These are phyloP conservation scores for Caenorhabditis inopinata DNA, from an alignment of 1,140 invertebrate species.

Conservation along the genomic window DNA sequence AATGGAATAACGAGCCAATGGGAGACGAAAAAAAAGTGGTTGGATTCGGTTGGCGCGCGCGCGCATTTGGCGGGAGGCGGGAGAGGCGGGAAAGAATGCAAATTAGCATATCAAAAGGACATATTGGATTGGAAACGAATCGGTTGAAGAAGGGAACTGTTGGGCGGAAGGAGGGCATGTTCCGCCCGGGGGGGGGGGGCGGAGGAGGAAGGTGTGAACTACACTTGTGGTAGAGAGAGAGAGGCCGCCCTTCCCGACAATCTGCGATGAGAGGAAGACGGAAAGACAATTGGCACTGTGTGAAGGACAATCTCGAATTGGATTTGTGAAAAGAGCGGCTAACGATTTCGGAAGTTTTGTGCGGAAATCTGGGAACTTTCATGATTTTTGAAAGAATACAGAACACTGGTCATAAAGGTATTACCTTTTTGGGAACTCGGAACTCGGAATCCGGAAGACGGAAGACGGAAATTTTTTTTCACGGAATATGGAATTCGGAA, in stretches of 20 bases:
- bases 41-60: not conserved
- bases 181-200: no score
- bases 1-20: not conserved
- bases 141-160: not conserved
- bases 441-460: no score
- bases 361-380: no score
- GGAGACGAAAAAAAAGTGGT: not conserved
- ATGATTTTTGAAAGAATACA: no score
- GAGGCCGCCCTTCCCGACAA: not conserved
- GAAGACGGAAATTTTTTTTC: no score
- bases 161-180: no score
- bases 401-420: no score
- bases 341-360: no score
- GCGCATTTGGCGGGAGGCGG: not conserved
- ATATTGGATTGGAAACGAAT: not conserved
- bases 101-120: slow-evolving; percentile 34
- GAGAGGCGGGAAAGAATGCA: not conserved
- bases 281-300: slow-evolving; percentile 28
- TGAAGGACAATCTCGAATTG: slow-evolving; percentile 23
- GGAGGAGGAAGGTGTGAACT: slow-evolving; percentile 3
- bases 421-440: no score
- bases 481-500: no score
- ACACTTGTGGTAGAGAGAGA: not conserved
- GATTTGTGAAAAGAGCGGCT: not conserved
- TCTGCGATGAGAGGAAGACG: not conserved